A percentile compares a stretch with the other conserved stretches of the same genome.
Conservation (phyloP, 2,113 vertebrate species). For the Microcebus jonahi region DNA sequence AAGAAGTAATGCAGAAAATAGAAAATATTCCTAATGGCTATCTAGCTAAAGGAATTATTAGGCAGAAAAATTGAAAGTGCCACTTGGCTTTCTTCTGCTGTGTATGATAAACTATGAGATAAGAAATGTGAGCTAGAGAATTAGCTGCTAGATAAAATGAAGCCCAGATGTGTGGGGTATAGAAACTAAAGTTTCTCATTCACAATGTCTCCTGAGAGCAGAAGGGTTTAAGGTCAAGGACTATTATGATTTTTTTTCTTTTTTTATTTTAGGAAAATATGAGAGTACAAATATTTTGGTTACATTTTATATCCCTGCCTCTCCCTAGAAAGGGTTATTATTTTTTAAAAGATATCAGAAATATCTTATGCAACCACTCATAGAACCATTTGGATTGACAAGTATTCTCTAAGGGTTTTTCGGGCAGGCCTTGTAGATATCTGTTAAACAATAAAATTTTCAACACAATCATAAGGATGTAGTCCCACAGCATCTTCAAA, state of each 20-base stretch:
- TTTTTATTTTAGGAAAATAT: too few species aligned
- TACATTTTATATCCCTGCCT: too few species aligned
- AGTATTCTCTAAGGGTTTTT: neutral
- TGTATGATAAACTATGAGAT: neutral
- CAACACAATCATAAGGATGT: neutral
- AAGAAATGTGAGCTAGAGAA: neutral
- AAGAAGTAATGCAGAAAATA: neutral
- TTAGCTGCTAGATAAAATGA: neutral
- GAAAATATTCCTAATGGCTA: neutral
- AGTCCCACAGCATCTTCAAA: neutral
- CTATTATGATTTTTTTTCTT: neutral
- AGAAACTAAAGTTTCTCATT: neutral
- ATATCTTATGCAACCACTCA: neutral
- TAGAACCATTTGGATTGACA: neutral
- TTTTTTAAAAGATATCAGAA: neutral
- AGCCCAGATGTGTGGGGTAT: neutral
- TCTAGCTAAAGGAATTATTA: neutral
- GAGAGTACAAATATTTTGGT: too few species aligned
- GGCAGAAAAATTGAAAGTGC: neutral
- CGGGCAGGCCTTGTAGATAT: neutral
- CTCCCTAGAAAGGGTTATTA: too few species aligned
- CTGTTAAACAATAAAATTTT: neutral
- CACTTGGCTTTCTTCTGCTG: neutral
- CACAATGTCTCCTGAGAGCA: neutral
- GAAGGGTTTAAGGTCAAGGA: neutral